Base-by-base conservation (phyloP, 2,113 vertebrate species). In the Coptodon bakossiorum region DNA sequence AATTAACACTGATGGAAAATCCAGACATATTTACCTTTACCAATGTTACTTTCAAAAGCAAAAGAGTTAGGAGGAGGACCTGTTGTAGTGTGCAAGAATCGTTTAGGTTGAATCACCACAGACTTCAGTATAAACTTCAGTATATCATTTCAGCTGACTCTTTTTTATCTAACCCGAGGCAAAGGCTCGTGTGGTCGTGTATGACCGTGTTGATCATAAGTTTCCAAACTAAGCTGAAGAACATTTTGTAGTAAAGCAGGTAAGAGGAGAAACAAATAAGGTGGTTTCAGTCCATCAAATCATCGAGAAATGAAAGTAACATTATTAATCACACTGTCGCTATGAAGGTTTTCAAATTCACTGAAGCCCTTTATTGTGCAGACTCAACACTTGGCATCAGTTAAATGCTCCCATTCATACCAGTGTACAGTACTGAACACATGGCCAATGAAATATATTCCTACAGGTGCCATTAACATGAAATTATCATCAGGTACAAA, bases 1-100 rank as follows among this genome's bases (percentile, higher is more conserved):
- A 63, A 7, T 17, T 0, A 36, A 36, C 59, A 12, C 31, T 63
- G 59, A 63, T 19, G 9, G 59, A 63, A 63, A 63, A 63, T 36
- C 59, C 31, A 7, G 4, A 56, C 9, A 63, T 0, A 36, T 7
- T 63, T 0, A 36, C 16, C 5, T 19, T 61, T 34, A 19, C 54
- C 24, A 1, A 61, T 17, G 3, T 34, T 61, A 1, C 57, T 19
- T 61, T 61, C 29, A 61, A 61, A 17, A 1, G 0, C 0, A 59
- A 4, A 0, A 29, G 17, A 59, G 57, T 59, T 4, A 2, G 0
- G 13, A 27, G 27, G 27, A 57, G 56, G 57, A 59, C 56, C 54
- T 59, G 57, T 59, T 59, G 31, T 63, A 59, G 27, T 1, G 56
- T 59, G 24, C 6, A 31, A 17, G 27, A 59, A 59, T 27, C 1